Evolutionary conservation across 2,888 invertebrate genomes (phyloP).

Genomic region (Lapara coniferarum): DNA sequence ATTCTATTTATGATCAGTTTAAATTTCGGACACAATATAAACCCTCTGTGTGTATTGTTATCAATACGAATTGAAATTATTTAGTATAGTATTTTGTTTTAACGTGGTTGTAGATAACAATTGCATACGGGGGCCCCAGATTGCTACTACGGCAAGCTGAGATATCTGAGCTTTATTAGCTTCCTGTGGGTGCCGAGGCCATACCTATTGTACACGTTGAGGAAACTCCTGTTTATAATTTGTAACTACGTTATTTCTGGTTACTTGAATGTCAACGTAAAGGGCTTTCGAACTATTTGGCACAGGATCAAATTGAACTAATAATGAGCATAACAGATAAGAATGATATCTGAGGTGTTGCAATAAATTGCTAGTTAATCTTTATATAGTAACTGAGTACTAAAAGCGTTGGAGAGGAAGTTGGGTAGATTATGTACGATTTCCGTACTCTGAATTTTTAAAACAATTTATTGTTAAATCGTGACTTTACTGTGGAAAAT

Average conservation of each 20-base stretch:
- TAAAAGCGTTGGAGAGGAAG: too few relatives aligned
- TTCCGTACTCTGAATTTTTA: too few relatives aligned
- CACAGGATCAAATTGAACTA: neutral
- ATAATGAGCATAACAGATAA: neutral
- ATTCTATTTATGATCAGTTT: too few relatives aligned
- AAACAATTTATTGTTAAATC: too few relatives aligned
- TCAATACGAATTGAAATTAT: neutral
- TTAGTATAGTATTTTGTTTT: neutral
- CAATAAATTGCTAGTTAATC: neutral
- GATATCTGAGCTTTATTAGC: constrained; percentile 4
- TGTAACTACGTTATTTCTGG: neutral
- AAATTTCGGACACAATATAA: too few relatives aligned
- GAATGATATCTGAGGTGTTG: neutral
- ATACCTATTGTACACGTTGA: neutral
- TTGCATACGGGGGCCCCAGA: neutral
- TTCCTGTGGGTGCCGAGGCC: neutral
- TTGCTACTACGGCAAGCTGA: neutral
- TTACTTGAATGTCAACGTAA: neutral
- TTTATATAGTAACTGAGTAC: neutral
- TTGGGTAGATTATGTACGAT: too few relatives aligned
- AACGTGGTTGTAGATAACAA: constrained; percentile 4
- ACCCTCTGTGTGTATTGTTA: too few relatives aligned
- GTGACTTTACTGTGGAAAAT: too few relatives aligned
- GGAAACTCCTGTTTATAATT: neutral
- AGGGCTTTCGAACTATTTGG: constrained; percentile 7